phyloP scores from a whole-genome alignment of 2,113 vertebrate genomes.

The Rhynchomys soricoides region DNA sequence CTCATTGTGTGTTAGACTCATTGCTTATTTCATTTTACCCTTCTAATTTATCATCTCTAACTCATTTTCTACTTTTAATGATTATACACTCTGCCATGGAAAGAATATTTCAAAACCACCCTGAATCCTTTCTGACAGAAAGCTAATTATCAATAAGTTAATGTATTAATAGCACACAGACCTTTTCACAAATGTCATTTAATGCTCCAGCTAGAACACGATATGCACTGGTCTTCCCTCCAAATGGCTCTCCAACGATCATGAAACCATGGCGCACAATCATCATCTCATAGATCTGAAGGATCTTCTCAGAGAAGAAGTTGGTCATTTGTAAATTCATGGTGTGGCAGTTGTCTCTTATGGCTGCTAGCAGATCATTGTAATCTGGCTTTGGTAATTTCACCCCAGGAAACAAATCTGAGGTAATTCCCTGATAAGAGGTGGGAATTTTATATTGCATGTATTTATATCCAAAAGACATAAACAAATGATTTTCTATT shows the following conservation, averaged over 20 bases:
- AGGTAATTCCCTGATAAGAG: constrained; percentile 91
- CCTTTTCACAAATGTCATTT: constrained; percentile 90
- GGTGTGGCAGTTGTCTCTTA: constrained; percentile 88
- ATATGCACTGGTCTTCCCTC: constrained; percentile 94
- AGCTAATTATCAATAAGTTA: background rate
- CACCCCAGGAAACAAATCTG: constrained; percentile 95
- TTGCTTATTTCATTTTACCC: background rate
- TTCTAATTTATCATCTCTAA: constrained; percentile 4
- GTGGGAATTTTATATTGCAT: constrained; percentile 30
- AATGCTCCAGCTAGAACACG: constrained; percentile 91
- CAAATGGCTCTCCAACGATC: constrained; percentile 95
- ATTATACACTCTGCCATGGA: background rate
- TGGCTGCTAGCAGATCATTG: constrained; percentile 88
- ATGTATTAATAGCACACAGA: constrained; percentile 51
- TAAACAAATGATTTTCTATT: background rate
- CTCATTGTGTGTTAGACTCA: background rate
- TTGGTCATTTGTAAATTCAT: constrained; percentile 94
- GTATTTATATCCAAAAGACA: background rate
- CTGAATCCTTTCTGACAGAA: background rate
- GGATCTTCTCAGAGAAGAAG: constrained; percentile 92
- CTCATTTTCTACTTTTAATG: background rate
- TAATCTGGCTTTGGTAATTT: constrained; percentile 93
- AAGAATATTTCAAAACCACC: background rate
- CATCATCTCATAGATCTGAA: constrained; percentile 97
- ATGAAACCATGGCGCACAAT: constrained; percentile 95